A percentile compares a stretch with the other conserved stretches of the same genome.
Conservation (phyloP, 1,140 invertebrate species). For the Akabosia matsudoensis region DNA sequence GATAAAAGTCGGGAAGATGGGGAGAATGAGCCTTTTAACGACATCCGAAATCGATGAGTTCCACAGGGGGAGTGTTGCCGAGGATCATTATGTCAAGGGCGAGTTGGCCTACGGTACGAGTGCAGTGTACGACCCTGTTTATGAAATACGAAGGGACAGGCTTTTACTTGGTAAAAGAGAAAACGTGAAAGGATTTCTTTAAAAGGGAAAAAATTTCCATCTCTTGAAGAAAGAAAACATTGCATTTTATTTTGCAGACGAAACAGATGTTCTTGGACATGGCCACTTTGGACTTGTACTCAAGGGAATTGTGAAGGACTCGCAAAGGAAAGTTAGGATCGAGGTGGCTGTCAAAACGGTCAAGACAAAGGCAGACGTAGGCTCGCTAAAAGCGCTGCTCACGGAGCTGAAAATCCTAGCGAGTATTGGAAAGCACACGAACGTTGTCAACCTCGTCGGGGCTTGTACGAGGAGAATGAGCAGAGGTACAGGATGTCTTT, state of each 20-base stretch:
- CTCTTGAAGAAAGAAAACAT: neutral
- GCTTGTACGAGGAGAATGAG: constrained; percentile 56
- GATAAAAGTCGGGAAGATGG: constrained; percentile 13
- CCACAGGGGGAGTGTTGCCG: neutral
- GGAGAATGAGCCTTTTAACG: constrained; percentile 7
- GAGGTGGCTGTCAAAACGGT: constrained; percentile 18
- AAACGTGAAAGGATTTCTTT: neutral
- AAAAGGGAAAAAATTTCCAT: neutral
- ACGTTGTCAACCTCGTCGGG: constrained; percentile 58
- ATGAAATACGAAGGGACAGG: constrained; percentile 28
- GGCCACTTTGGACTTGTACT: constrained; percentile 34
- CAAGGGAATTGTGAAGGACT: constrained; percentile 28
- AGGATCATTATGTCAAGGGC: neutral
- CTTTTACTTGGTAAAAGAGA: constrained; percentile 21
- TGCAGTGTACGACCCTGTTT: neutral
- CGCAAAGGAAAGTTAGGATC: neutral
- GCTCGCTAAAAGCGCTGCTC: constrained; percentile 51
- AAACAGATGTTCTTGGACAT: constrained; percentile 28
- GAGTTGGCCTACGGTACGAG: neutral
- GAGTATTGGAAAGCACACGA: constrained; percentile 57
- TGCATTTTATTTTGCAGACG: constrained; percentile 22
- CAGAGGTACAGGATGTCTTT: constrained; percentile 50
- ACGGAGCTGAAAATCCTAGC: constrained; percentile 59
- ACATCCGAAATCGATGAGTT: constrained; percentile 27
- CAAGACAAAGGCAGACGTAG: constrained; percentile 44